phyloP scores from a whole-genome alignment of 2,888 invertebrate genomes.

The Andrena marginata region DNA sequence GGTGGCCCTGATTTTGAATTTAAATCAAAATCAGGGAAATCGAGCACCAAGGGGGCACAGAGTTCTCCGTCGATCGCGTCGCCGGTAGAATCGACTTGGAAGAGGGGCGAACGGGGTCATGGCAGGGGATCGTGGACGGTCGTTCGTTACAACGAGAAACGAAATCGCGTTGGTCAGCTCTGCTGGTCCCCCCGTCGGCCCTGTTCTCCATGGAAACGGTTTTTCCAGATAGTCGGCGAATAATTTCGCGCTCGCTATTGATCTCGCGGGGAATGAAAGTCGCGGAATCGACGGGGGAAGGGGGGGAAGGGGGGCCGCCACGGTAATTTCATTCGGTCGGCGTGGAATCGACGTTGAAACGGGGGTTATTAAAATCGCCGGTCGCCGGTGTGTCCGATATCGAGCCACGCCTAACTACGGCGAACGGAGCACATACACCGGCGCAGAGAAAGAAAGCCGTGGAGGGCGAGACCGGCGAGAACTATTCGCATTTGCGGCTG shows the following conservation, averaged over 20 bases:
- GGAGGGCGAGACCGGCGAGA: too few relatives aligned
- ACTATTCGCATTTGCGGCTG: too few relatives aligned
- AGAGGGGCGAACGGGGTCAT: not conserved
- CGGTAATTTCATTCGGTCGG: slow-evolving; percentile 26
- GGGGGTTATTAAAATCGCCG: slow-evolving; percentile 35
- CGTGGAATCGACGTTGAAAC: slow-evolving; percentile 24
- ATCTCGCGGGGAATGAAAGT: slow-evolving; percentile 22
- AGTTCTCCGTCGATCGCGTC: too few relatives aligned
- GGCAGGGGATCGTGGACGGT: not conserved
- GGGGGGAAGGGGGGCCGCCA: too few relatives aligned
- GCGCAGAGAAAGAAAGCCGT: too few relatives aligned
- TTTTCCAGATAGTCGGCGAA: slow-evolving; percentile 26
- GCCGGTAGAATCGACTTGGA: too few relatives aligned
- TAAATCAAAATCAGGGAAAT: too few relatives aligned
- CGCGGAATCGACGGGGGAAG: not conserved
- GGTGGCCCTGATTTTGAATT: too few relatives aligned
- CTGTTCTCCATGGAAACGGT: slow-evolving; percentile 32
- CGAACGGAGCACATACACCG: too few relatives aligned
- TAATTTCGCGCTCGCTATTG: slow-evolving; percentile 27
- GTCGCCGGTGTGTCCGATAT: slow-evolving; percentile 7
- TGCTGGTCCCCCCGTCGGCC: not conserved
- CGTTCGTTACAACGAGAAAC: slow-evolving; percentile 12
- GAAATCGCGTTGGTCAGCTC: slow-evolving; percentile 12
- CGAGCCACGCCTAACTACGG: not conserved
- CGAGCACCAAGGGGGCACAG: too few relatives aligned